phyloP scores from a whole-genome alignment of 2,113 vertebrate species.

The Otolemur garnettii region DNA sequence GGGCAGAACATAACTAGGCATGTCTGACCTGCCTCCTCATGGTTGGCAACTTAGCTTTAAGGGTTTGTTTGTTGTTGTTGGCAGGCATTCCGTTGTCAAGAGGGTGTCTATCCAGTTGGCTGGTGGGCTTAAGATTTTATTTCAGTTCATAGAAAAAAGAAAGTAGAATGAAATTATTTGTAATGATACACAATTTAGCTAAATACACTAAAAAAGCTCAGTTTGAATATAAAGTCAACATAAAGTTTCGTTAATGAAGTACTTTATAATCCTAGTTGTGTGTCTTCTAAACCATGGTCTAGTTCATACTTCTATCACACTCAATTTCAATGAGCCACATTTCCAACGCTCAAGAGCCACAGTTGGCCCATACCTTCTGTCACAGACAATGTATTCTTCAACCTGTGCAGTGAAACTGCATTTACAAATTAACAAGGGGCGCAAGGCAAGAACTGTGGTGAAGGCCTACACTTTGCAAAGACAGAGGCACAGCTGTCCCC shows the following conservation, averaged over 20 bases:
- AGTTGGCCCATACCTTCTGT: not conserved
- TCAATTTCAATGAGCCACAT: not conserved
- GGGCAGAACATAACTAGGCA: too few species aligned
- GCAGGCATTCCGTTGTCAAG: too few species aligned
- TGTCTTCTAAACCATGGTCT: not conserved
- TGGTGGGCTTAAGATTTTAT: too few species aligned
- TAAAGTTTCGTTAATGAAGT: not conserved
- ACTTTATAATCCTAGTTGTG: not conserved
- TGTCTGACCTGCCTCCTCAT: too few species aligned
- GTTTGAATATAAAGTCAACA: not conserved
- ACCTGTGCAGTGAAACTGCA: not conserved
- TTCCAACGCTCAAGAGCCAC: not conserved
- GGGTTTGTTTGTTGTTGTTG: too few species aligned
- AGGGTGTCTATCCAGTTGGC: too few species aligned
- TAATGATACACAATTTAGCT: not conserved
- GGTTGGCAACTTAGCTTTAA: too few species aligned
- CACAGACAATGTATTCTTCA: not conserved
- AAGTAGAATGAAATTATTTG: not conserved
- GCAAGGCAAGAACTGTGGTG: too few species aligned
- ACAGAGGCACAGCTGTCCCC: too few species aligned
- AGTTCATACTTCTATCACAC: not conserved
- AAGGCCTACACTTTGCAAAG: too few species aligned
- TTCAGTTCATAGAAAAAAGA: not conserved
- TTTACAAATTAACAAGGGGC: too few species aligned
- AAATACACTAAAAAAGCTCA: not conserved